A percentile compares a stretch with the other conserved stretches of the same genome.
These are phyloP conservation scores for Pongo abelii DNA, from an alignment of 2,113 vertebrate species.

Conservation along the genomic window DNA sequence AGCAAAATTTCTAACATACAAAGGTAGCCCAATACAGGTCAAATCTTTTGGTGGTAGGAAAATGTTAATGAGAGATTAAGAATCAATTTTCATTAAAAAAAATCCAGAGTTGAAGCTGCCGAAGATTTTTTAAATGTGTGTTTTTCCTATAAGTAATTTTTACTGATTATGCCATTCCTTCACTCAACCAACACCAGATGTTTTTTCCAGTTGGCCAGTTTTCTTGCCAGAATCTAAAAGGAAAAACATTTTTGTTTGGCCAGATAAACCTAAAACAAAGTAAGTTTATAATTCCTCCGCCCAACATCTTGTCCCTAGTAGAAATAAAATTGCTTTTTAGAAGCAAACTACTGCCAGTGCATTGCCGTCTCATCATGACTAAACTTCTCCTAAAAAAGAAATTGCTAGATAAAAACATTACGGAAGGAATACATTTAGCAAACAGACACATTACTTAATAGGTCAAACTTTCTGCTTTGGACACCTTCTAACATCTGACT, in stretches of 20 bases:
- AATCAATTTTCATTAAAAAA: slow-evolving; percentile 34
- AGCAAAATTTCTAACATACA: slow-evolving; percentile 19
- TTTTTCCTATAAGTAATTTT: slow-evolving; percentile 62
- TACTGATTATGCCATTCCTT: slow-evolving; percentile 59
- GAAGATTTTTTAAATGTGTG: background rate
- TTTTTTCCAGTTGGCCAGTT: background rate
- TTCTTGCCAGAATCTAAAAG: slow-evolving; percentile 49
- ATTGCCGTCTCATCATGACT: slow-evolving; percentile 38
- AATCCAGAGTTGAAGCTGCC: slow-evolving; percentile 15
- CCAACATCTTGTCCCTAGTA: slow-evolving; percentile 45
- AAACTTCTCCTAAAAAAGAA: slow-evolving; percentile 54
- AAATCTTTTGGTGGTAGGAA: background rate
- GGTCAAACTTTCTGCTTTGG: slow-evolving; percentile 44
- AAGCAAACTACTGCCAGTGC: slow-evolving; percentile 28
- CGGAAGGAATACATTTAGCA: slow-evolving; percentile 16
- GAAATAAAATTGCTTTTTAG: slow-evolving; percentile 51
- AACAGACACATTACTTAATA: slow-evolving; percentile 48
- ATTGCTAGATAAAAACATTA: slow-evolving; percentile 55
- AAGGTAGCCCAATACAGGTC: background rate
- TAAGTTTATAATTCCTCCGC: slow-evolving; percentile 52
- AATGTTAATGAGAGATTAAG: background rate
- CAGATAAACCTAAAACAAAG: slow-evolving; percentile 66
- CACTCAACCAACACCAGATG: slow-evolving; percentile 59
- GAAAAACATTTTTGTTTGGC: slow-evolving; percentile 50
- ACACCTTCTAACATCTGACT: slow-evolving; percentile 35